These are phyloP conservation scores for Yponomeuta evonymella DNA, from an alignment of 2,888 invertebrate genomes.

Conservation along the genomic window DNA sequence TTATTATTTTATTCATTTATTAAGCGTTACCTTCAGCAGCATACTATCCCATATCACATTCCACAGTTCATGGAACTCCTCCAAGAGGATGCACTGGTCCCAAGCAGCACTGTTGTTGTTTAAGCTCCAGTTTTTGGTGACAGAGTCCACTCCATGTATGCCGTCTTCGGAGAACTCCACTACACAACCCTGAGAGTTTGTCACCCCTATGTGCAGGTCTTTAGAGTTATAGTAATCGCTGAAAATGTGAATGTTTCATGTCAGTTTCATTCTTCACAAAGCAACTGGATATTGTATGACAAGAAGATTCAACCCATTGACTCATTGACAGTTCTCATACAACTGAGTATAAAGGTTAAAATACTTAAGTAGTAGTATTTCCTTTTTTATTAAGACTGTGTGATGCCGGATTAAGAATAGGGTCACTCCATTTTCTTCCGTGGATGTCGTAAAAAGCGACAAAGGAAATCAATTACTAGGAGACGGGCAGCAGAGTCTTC, in stretches of 20 bases:
- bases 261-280: too few relatives aligned
- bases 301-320: too few relatives aligned
- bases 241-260: slow-evolving; percentile 36
- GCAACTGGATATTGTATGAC: too few relatives aligned
- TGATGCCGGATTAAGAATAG: too few relatives aligned
- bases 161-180: slow-evolving; percentile 91
- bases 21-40: slow-evolving; percentile 71
- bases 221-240: slow-evolving; percentile 89
- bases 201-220: slow-evolving; percentile 93
- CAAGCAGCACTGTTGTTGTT: slow-evolving; percentile 76
- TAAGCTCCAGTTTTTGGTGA: slow-evolving; percentile 79
- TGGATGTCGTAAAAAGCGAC: too few relatives aligned
- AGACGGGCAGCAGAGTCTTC: too few relatives aligned
- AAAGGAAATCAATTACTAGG: too few relatives aligned
- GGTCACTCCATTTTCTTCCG: too few relatives aligned
- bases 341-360: not conserved
- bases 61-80: slow-evolving; percentile 82
- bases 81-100: slow-evolving; percentile 82
- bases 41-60: slow-evolving; percentile 85
- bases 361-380: not conserved
- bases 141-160: slow-evolving; percentile 71
- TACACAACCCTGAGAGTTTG: slow-evolving; percentile 86
- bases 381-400: not conserved
- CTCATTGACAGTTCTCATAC: too few relatives aligned
- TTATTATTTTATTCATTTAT: not conserved